Percentiles rank a stretch among this genome's conserved stretches.
Conservation (phyloP, 2,888 invertebrate genomes). For the Stenotaenia linearis region DNA sequence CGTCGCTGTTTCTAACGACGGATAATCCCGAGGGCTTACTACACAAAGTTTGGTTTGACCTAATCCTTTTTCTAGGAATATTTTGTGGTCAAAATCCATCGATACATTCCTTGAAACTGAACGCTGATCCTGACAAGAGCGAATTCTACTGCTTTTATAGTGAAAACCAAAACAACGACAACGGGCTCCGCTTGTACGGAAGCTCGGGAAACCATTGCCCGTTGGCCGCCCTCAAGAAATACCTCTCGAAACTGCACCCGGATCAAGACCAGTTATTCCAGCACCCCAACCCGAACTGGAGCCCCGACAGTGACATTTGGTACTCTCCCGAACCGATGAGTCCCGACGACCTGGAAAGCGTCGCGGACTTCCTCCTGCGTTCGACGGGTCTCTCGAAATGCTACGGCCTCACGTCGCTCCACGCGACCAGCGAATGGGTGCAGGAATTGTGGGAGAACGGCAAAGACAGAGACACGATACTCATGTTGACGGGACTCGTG, state of each 20-base stretch:
- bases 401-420: slow-evolving; percentile 13
- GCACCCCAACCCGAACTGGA: slow-evolving; percentile 29
- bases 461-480: slow-evolving; percentile 22
- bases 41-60: slow-evolving; percentile 33
- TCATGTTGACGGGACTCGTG: not conserved
- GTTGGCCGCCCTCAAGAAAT: slow-evolving; percentile 13
- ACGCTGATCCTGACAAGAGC: not conserved
- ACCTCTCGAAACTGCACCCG: slow-evolving; percentile 16
- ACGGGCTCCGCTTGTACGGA: not conserved
- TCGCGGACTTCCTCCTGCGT: slow-evolving; percentile 30
- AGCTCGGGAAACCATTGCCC: slow-evolving; percentile 17
- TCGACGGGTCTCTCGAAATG: slow-evolving; percentile 30
- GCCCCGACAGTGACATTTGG: slow-evolving; percentile 26
- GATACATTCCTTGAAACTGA: not conserved
- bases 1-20: slow-evolving; percentile 27
- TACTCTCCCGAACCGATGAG: slow-evolving; percentile 31
- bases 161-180: not conserved
- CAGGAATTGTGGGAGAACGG: slow-evolving; percentile 18
- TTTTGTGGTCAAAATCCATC: slow-evolving; percentile 29
- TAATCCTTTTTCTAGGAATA: slow-evolving; percentile 21
- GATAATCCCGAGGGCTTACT: slow-evolving; percentile 31
- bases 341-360: slow-evolving; percentile 31
- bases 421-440: slow-evolving; percentile 32
- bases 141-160: slow-evolving; percentile 10
- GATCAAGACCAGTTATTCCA: slow-evolving; percentile 27